Conservation (phyloP, 2,888 invertebrate species). For the Nemurella pictetii region DNA sequence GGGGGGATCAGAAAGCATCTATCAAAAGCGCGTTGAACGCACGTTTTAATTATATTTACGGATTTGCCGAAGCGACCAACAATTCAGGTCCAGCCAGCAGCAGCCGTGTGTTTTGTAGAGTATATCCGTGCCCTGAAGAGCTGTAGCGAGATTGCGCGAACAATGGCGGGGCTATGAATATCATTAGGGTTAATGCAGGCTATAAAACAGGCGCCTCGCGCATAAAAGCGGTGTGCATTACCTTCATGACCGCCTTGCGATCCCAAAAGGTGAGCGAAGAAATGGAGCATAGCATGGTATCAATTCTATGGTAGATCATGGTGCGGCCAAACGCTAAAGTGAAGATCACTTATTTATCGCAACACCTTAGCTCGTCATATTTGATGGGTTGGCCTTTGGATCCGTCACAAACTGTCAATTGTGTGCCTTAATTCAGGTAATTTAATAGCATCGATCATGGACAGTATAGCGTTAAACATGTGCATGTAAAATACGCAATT, state of each 20-base stretch:
- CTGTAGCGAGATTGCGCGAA: conserved; percentile 14
- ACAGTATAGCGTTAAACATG: too few species aligned
- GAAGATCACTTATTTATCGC: too few species aligned
- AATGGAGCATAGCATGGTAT: background rate
- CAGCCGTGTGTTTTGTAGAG: too few species aligned
- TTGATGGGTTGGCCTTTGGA: background rate
- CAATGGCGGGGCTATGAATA: conserved; percentile 25
- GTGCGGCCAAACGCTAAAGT: too few species aligned
- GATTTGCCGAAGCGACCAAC: background rate
- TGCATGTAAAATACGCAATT: too few species aligned
- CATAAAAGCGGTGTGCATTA: background rate
- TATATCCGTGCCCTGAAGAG: background rate
- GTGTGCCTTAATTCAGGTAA: too few species aligned
- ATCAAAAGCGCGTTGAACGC: background rate
- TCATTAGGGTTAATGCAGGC: conserved; percentile 22
- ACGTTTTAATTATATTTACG: background rate
- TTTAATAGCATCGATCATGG: too few species aligned
- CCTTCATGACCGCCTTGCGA: background rate
- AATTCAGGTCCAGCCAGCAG: background rate
- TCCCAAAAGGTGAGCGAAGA: background rate
- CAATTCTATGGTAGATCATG: too few species aligned
- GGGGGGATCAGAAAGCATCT: background rate
- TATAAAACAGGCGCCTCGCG: too few species aligned
- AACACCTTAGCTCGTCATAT: background rate
- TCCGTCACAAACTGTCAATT: too few species aligned